These are phyloP conservation scores for Tigriopus japonicus DNA, from an alignment of 1,140 invertebrate genomes.

Conservation along the genomic window DNA sequence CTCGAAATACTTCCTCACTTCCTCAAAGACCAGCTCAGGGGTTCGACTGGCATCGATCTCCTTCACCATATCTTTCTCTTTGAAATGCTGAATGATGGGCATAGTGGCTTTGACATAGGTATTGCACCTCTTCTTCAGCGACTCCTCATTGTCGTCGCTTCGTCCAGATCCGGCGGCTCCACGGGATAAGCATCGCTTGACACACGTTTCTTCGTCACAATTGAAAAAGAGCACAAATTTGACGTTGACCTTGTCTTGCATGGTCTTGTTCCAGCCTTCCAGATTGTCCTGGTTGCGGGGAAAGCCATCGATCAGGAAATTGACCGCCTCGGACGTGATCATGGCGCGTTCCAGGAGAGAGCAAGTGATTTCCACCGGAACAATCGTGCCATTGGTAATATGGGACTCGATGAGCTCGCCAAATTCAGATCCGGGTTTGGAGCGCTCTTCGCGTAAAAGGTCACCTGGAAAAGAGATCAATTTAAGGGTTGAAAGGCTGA, in stretches of 20 bases:
- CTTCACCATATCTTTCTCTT: conserved; percentile 46
- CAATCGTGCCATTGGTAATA: conserved; percentile 85
- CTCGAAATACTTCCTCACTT: conserved; percentile 30
- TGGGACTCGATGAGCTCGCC: conserved; percentile 84
- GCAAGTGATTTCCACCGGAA: conserved; percentile 97
- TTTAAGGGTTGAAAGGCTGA: too few relatives aligned
- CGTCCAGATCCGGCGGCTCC: conserved; percentile 75
- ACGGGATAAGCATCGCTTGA: conserved; percentile 58
- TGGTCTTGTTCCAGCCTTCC: conserved; percentile 74
- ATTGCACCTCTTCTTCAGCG: conserved; percentile 68
- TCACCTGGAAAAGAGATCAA: conserved; percentile 31
- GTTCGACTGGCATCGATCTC: conserved; percentile 49
- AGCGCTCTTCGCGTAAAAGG: conserved; percentile 71
- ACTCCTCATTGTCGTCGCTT: conserved; percentile 82
- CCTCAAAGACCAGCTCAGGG: conserved; percentile 46
- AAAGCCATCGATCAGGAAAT: conserved; percentile 95
- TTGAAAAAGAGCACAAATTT: conserved; percentile 85
- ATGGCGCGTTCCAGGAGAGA: conserved; percentile 56
- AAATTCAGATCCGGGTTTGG: conserved; percentile 59
- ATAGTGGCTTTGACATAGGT: conserved; percentile 78
- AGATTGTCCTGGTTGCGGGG: conserved; percentile 93
- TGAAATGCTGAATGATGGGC: conserved; percentile 80
- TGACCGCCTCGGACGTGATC: conserved; percentile 35
- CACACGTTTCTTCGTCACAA: conserved; percentile 63
- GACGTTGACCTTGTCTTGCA: conserved; percentile 63